A percentile compares a stretch with the other conserved stretches of the same genome.
Evolutionary conservation across 2,797 vertebrate genomes (phyloP).

Genomic region (Phalanger gymnotis): DNA sequence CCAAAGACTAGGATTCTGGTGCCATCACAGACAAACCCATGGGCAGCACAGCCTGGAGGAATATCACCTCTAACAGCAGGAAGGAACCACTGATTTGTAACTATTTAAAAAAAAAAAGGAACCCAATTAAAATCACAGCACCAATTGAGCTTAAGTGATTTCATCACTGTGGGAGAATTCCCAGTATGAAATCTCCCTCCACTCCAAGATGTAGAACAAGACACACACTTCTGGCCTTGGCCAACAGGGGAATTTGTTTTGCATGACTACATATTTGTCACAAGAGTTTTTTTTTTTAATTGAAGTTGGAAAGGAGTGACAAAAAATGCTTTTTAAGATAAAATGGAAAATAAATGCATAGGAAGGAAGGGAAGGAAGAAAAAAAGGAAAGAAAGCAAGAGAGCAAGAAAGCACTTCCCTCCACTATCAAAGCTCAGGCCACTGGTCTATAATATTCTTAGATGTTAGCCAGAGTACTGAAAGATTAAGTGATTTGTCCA

Average conservation of each 20-base stretch:
- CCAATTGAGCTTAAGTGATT: background rate
- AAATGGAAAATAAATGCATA: background rate
- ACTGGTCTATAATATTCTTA: background rate
- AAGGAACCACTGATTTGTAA: slow-evolving; percentile 97
- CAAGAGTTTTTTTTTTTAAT: background rate
- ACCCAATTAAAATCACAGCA: slow-evolving; percentile 47
- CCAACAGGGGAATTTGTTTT: background rate
- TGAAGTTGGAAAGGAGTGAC: background rate
- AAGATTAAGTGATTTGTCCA: background rate
- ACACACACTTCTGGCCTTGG: background rate
- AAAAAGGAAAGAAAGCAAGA: fast-evolving
- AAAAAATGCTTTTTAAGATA: background rate
- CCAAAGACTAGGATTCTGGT: slow-evolving; percentile 96
- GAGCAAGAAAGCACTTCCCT: background rate
- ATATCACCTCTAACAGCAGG: slow-evolving; percentile 98
- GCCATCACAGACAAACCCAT: slow-evolving; percentile 97
- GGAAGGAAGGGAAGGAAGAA: background rate
- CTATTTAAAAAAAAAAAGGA: slow-evolving; percentile 79
- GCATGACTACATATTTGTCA: background rate
- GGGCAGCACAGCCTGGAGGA: slow-evolving; percentile 97
- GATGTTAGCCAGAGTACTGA: background rate
- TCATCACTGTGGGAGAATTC: background rate
- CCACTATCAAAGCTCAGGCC: background rate
- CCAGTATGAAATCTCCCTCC: background rate
- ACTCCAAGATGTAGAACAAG: background rate